Percentiles rank a stretch among this genome's conserved stretches.
phyloP scores from a whole-genome alignment of 2,888 invertebrate species.

The Hirtodrosophila histrioides region DNA sequence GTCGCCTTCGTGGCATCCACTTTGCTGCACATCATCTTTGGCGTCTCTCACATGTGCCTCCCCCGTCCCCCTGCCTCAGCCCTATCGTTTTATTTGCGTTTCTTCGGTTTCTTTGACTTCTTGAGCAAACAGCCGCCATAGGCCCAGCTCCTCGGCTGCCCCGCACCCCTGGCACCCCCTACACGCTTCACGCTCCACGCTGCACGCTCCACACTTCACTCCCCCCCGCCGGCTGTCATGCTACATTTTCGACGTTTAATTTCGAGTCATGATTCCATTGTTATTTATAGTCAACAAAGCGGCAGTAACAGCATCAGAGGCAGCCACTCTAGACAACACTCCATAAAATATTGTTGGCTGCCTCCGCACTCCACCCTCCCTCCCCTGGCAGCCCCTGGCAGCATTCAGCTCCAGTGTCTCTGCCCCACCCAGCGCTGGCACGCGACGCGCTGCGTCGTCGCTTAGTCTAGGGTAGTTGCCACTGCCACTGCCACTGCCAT shows the following conservation, averaged over 20 bases:
- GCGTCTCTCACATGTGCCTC: constrained; percentile 34
- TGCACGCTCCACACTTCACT: neutral
- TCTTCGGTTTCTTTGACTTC: constrained; percentile 59
- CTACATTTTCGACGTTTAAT: constrained; percentile 72
- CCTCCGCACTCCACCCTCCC: neutral
- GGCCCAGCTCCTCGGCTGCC: neutral
- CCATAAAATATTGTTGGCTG: constrained; percentile 69
- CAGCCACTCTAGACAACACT: constrained; percentile 73
- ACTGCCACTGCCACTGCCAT: constrained; percentile 18
- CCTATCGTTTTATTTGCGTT: constrained; percentile 52
- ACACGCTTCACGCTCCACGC: neutral
- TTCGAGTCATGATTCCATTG: constrained; percentile 79
- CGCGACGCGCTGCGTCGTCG: constrained; percentile 54
- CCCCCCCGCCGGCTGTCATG: constrained; percentile 13
- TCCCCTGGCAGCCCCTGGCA: neutral
- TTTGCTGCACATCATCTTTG: constrained; percentile 46
- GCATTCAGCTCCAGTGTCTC: constrained; percentile 22
- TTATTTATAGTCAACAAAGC: constrained; percentile 77
- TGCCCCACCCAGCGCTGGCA: constrained; percentile 42
- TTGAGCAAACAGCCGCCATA: constrained; percentile 45
- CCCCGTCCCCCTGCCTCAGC: too few species aligned
- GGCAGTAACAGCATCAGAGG: constrained; percentile 33
- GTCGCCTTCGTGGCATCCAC: constrained; percentile 19
- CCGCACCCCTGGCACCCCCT: neutral
- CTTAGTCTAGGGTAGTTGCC: constrained; percentile 52